These are phyloP conservation scores for Zaprionus taronus DNA, from an alignment of 1,140 invertebrate species.

Conservation along the genomic window DNA sequence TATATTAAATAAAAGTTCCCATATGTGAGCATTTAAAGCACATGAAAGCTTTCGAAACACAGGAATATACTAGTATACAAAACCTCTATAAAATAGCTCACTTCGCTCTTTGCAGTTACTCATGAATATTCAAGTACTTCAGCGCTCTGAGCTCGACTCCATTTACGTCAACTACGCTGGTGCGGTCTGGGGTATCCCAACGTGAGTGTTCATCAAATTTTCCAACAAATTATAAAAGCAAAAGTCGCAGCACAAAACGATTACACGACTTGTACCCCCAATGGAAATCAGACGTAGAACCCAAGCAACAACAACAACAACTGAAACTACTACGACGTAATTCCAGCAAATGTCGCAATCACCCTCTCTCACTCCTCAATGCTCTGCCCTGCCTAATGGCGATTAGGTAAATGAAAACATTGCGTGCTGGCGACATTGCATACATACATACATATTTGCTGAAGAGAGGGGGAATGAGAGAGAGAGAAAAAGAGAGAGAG, in stretches of 20 bases:
- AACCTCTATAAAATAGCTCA: neutral
- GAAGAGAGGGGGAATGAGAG: neutral
- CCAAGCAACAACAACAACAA: constrained; percentile 11
- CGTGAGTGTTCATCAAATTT: constrained; percentile 63
- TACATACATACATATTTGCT: neutral
- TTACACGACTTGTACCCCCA: constrained; percentile 56
- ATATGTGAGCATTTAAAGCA: neutral
- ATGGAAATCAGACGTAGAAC: constrained; percentile 38
- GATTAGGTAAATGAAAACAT: constrained; percentile 82
- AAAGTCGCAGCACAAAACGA: constrained; percentile 68
- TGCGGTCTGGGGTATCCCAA: neutral
- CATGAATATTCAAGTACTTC: constrained; percentile 27
- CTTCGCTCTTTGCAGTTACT: neutral
- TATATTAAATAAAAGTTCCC: no score
- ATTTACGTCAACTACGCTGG: neutral
- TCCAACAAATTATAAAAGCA: constrained; percentile 61
- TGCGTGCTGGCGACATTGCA: constrained; percentile 77
- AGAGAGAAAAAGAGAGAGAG: neutral
- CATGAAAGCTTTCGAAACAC: neutral
- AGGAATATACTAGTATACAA: neutral
- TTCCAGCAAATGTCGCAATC: constrained; percentile 58
- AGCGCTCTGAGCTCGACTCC: neutral
- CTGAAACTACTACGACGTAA: constrained; percentile 49
- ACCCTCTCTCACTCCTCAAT: constrained; percentile 35
- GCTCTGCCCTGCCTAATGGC: constrained; percentile 62